Conservation (phyloP, 2,113 vertebrate genomes). For the Balaenoptera acutorostrata region DNA sequence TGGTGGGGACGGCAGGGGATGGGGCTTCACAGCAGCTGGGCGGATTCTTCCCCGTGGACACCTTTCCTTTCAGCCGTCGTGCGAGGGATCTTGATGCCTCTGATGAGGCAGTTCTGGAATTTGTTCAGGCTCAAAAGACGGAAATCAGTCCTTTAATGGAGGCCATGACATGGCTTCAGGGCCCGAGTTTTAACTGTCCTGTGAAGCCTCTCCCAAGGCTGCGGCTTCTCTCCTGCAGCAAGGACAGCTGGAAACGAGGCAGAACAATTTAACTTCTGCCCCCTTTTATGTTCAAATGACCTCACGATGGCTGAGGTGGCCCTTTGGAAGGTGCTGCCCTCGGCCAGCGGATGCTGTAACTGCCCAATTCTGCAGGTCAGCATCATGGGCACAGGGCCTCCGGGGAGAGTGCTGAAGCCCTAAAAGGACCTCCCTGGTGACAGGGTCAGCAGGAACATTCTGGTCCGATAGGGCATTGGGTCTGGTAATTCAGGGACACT, state of each 20-base stretch:
- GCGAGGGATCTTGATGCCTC: constrained; percentile 20
- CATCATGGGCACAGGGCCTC: neutral
- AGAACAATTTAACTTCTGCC: constrained; percentile 25
- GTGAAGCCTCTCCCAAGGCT: neutral
- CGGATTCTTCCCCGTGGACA: neutral
- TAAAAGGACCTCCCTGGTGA: neutral
- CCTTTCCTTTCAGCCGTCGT: constrained; percentile 11
- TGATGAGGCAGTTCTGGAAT: constrained; percentile 32
- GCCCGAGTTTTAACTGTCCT: neutral
- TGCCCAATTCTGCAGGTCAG: neutral
- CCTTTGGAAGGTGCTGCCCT: neutral
- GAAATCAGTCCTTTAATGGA: neutral
- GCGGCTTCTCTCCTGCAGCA: neutral
- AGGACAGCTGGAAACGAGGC: neutral
- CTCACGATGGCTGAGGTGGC: neutral
- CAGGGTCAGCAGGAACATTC: neutral
- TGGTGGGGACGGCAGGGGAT: neutral
- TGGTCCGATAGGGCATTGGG: neutral
- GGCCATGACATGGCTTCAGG: neutral
- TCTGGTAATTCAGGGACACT: neutral
- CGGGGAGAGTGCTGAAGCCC: rapidly evolving
- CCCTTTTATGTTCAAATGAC: neutral
- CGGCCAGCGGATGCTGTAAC: neutral
- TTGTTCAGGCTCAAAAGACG: neutral
- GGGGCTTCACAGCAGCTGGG: neutral